Evolutionary conservation across 2,888 invertebrate genomes (phyloP), one percentile per base, ranked within the genome.

Genomic region (Latrodectus hesperus): DNA sequence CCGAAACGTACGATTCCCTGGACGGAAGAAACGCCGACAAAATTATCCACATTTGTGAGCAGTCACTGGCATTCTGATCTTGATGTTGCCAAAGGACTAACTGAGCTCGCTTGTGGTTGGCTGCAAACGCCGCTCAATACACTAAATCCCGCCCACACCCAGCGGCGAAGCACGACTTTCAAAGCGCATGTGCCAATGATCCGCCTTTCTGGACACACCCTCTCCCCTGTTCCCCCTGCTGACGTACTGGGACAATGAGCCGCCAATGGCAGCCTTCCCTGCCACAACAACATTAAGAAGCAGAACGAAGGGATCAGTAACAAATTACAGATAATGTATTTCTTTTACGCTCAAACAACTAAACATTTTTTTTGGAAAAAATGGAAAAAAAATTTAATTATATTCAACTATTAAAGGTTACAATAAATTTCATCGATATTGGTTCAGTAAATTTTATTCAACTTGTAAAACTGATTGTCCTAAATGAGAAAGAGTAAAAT

Each of bases 181-280:
- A 65, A n/a, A 14, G 81, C 52, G 73, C 73, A 79, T 71, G 81
- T 38, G 11, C 65, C n/a, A 17, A 53, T 8, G 80, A 52, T 26
- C 83, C 83, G 64, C 76, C 71, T 71, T 52, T 76, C 60, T 49
- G 22, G 65, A 49, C 53, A 17, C 26, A 11, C 38, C 75, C 55
- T 22, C 60, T 67, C 70, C 68, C 82, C 75, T 14, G 17, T 55
- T 76, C 51, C 26, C 26, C n/a, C 26, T n/a, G 84, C 60, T 84
- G 84, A 84, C 84, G 84, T 78, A n/a, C 38, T 67, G n/a, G 84
- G 78, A 73, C 84, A 67, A 65, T 38, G 17, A 51, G 78, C 84
- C 84, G 84, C 84, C 84, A 84, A 84, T 84, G 22, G 84, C 84
- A 84, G 77, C 55, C 52, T 64, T 55, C 49, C 26, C 53, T 72